Conservation (phyloP, 2,888 invertebrate genomes). For the Anorthoa munda region DNA sequence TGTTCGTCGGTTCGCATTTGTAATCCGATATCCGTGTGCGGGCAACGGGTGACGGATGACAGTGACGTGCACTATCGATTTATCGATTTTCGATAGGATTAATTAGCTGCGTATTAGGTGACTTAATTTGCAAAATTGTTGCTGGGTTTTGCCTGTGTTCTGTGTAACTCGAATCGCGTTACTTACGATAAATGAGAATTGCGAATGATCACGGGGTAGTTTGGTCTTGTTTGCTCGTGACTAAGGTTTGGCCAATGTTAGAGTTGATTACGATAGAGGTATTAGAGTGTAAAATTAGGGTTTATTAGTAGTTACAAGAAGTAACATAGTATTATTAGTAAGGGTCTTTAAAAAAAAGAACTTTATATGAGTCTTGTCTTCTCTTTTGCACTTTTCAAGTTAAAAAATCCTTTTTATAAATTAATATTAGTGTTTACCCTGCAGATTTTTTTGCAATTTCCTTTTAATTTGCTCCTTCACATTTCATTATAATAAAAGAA, state of each 20-base stretch:
- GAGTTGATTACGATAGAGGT: background rate
- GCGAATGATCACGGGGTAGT: background rate
- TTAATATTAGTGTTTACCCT: background rate
- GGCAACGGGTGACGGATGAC: constrained; percentile 71
- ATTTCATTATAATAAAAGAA: background rate
- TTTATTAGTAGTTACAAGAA: too few species aligned
- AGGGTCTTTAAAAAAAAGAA: too few species aligned
- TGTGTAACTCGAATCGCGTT: constrained; percentile 32
- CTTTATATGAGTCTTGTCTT: too few species aligned
- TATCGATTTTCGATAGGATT: constrained; percentile 62
- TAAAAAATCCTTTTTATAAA: background rate
- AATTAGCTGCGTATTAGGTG: constrained; percentile 61
- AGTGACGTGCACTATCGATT: constrained; percentile 70
- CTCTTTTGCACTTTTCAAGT: background rate
- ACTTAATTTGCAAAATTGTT: constrained; percentile 50
- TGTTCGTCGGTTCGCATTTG: constrained; percentile 77
- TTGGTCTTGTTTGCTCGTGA: constrained; percentile 8
- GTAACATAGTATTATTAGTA: too few species aligned
- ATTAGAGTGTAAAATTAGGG: too few species aligned
- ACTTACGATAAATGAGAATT: constrained; percentile 19
- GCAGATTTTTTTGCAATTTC: background rate
- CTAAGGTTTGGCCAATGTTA: background rate
- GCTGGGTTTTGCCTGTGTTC: constrained; percentile 47
- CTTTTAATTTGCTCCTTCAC: background rate
- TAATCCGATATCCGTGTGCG: constrained; percentile 86